Evolutionary conservation across 2,888 invertebrate genomes (phyloP).

Genomic region (Campaea margaritaria): DNA sequence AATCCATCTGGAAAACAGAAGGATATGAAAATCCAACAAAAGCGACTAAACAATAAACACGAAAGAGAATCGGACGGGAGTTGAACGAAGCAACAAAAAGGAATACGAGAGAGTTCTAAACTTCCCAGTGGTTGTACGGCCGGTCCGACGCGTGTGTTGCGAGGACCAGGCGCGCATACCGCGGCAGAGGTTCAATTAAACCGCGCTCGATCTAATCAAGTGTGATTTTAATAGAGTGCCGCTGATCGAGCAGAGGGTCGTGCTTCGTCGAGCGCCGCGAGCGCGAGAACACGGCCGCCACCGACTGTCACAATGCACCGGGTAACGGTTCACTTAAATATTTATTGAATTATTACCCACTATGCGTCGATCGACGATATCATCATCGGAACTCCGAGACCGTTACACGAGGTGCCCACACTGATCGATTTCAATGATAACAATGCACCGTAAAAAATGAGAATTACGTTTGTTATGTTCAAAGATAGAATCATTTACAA

Average conservation of each 20-base stretch:
- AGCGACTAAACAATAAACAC: constrained; percentile 68
- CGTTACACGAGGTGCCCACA: constrained; percentile 47
- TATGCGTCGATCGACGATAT: constrained; percentile 52
- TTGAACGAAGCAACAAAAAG: constrained; percentile 63
- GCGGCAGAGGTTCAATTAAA: constrained; percentile 74
- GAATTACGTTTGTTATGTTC: constrained; percentile 42
- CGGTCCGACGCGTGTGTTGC: constrained; percentile 49
- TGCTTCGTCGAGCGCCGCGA: constrained; percentile 36
- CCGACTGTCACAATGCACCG: constrained; percentile 46
- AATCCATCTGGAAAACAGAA: constrained; percentile 78
- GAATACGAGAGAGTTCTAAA: constrained; percentile 49
- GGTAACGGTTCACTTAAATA: constrained; percentile 59
- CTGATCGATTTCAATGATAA: constrained; percentile 50
- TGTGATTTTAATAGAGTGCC: constrained; percentile 77
- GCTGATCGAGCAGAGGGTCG: constrained; percentile 53
- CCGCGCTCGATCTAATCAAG: constrained; percentile 75
- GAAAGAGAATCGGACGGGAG: constrained; percentile 66
- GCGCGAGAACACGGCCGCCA: constrained; percentile 41
- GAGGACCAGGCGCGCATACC: constrained; percentile 73
- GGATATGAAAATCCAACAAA: constrained; percentile 77
- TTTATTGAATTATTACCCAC: constrained; percentile 56
- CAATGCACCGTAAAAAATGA: constrained; percentile 39
- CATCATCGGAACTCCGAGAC: constrained; percentile 56
- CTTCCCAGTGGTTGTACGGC: constrained; percentile 47
- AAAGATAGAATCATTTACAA: constrained; percentile 50